These are phyloP conservation scores for Dunckerocampus dactyliophorus DNA, from an alignment of 2,113 vertebrate genomes.

Conservation along the genomic window DNA sequence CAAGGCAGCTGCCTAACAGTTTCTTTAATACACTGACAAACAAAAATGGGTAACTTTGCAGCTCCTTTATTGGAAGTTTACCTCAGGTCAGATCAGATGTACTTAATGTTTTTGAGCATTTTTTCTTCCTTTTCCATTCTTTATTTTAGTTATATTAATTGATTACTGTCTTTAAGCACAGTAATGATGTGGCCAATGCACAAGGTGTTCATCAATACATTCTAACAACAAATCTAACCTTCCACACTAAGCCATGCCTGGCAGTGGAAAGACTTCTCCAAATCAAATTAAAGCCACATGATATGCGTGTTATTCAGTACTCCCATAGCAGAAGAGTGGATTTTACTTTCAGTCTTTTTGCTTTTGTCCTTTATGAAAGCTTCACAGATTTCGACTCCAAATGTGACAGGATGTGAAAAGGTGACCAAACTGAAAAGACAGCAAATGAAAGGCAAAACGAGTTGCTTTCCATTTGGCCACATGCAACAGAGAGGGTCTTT, in stretches of 20 bases:
- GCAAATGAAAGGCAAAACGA: constrained; percentile 1
- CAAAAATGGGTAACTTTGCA: too few species aligned
- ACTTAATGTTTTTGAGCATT: too few species aligned
- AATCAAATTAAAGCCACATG: constrained; percentile 49
- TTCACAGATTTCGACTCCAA: constrained; percentile 23
- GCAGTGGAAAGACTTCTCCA: constrained; percentile 43
- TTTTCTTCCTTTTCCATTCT: too few species aligned
- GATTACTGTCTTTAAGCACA: too few species aligned
- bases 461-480: constrained; percentile 11
- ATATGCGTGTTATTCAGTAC: constrained; percentile 46
- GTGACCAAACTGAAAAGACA: constrained; percentile 8
- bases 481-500: constrained; percentile 7
- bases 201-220: background rate
- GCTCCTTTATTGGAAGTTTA: too few species aligned
- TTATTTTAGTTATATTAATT: too few species aligned
- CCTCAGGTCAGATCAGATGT: too few species aligned
- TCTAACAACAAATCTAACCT: constrained; percentile 1
- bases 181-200: background rate
- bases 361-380: constrained; percentile 33
- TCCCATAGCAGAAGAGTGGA: constrained; percentile 32
- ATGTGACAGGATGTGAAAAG: constrained; percentile 8
- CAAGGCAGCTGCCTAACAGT: too few species aligned
- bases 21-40: too few species aligned
- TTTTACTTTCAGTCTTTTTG: constrained; percentile 25
- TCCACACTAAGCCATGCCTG: constrained; percentile 39